Evolutionary conservation across 2,113 vertebrate genomes (phyloP).

Genomic region (Australoheros scitulus): DNA sequence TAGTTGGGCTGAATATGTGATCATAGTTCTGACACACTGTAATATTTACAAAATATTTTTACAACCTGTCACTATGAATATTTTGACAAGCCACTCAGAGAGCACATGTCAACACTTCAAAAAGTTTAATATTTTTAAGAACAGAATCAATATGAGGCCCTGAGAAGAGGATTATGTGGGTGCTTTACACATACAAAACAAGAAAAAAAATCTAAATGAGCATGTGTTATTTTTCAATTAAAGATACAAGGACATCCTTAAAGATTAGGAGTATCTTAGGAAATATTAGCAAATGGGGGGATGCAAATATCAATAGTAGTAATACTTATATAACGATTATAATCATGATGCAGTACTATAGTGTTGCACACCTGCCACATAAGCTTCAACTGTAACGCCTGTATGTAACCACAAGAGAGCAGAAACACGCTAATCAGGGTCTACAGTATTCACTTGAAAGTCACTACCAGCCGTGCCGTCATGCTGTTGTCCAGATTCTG

Average conservation of each 20-base stretch:
- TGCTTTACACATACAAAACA: background rate
- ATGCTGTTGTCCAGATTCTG: background rate
- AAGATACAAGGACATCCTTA: too few species aligned
- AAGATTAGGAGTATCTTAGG: too few species aligned
- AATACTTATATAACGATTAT: background rate
- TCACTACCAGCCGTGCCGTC: background rate
- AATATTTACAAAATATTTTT: background rate
- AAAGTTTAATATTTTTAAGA: background rate
- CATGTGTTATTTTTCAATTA: too few species aligned
- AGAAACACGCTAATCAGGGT: slow-evolving; percentile 8
- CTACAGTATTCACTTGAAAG: background rate
- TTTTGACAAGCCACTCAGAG: background rate
- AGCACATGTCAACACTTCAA: background rate
- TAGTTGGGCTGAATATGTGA: background rate
- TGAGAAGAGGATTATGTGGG: background rate
- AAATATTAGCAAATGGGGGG: too few species aligned
- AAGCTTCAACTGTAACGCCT: background rate
- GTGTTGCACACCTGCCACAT: background rate
- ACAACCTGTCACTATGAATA: background rate
- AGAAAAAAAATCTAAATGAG: too few species aligned
- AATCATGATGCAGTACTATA: background rate
- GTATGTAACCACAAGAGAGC: slow-evolving; percentile 37
- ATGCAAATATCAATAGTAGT: background rate
- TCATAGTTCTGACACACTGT: background rate
- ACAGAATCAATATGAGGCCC: background rate